A percentile compares a stretch with the other conserved stretches of the same genome.
phyloP scores from a whole-genome alignment of 2,113 vertebrate genomes.

The Narcine bancroftii region DNA sequence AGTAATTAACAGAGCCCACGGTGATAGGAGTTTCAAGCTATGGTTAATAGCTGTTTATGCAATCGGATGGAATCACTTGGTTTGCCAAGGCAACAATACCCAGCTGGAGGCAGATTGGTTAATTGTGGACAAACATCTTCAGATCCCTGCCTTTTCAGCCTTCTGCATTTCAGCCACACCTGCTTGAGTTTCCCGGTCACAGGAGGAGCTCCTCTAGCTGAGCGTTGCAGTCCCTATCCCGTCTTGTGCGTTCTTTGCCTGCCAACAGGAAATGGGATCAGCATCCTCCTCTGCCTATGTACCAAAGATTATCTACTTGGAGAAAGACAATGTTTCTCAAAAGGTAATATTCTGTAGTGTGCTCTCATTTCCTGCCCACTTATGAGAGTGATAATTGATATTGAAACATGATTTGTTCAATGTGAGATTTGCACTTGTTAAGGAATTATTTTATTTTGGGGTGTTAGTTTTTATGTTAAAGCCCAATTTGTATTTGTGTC shows the following conservation, averaged over 20 bases:
- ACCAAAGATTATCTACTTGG: slow-evolving; percentile 59
- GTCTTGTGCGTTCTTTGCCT: neutral
- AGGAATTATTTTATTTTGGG: neutral
- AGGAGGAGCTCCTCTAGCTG: neutral
- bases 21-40: neutral
- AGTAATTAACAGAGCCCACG: neutral
- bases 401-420: neutral
- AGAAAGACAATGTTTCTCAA: slow-evolving; percentile 61
- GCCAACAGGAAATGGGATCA: slow-evolving; percentile 56
- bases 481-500: neutral
- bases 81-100: slow-evolving; percentile 33
- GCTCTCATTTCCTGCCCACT: neutral
- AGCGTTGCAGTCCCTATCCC: neutral
- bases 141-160: neutral
- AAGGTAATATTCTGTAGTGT: slow-evolving; percentile 52
- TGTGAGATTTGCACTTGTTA: neutral
- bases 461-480: neutral
- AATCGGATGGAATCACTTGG: neutral
- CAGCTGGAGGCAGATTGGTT: neutral
- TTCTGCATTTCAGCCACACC: neutral
- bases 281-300: slow-evolving; percentile 58
- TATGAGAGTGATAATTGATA: neutral
- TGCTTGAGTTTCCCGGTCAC: neutral
- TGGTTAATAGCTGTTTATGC: neutral
- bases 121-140: slow-evolving; percentile 1